Percentiles rank a stretch among this genome's conserved stretches.
These are phyloP conservation scores for Rhagoletis pomonella DNA, from an alignment of 1,140 invertebrate genomes.

Conservation along the genomic window DNA sequence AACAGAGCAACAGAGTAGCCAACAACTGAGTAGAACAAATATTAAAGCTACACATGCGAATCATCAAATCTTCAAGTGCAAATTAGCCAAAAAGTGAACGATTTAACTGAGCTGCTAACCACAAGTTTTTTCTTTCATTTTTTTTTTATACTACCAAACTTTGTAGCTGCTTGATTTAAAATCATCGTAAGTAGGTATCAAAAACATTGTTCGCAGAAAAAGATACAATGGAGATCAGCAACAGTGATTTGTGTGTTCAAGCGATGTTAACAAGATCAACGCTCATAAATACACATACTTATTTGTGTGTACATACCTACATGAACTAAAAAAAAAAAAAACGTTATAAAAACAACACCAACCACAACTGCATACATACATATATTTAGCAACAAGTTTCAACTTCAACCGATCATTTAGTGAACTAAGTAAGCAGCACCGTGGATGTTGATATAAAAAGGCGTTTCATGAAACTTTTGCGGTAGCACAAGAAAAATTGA, in stretches of 20 bases:
- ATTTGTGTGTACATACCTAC: no score
- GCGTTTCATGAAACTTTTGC: slow-evolving; percentile 1
- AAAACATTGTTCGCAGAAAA: slow-evolving; percentile 36
- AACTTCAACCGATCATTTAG: background rate
- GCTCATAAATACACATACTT: background rate
- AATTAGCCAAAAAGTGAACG: slow-evolving; percentile 29
- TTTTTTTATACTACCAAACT: background rate
- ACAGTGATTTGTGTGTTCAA: slow-evolving; percentile 21
- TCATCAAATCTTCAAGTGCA: background rate
- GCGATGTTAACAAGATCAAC: slow-evolving; percentile 37
- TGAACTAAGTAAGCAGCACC: background rate
- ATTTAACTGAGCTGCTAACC: slow-evolving; percentile 42
- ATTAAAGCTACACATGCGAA: background rate
- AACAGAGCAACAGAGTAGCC: background rate
- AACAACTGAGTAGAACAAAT: background rate
- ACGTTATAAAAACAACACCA: background rate
- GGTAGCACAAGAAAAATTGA: slow-evolving; percentile 1
- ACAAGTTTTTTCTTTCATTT: slow-evolving; percentile 6
- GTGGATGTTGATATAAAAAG: slow-evolving; percentile 2
- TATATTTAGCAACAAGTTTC: background rate
- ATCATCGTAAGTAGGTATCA: slow-evolving; percentile 16
- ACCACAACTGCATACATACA: background rate
- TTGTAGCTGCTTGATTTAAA: slow-evolving; percentile 7
- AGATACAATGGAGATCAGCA: slow-evolving; percentile 32
- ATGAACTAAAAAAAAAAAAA: no score